Evolutionary conservation across 2,113 vertebrate species (phyloP).

Genomic region (Henicopernis longicauda): DNA sequence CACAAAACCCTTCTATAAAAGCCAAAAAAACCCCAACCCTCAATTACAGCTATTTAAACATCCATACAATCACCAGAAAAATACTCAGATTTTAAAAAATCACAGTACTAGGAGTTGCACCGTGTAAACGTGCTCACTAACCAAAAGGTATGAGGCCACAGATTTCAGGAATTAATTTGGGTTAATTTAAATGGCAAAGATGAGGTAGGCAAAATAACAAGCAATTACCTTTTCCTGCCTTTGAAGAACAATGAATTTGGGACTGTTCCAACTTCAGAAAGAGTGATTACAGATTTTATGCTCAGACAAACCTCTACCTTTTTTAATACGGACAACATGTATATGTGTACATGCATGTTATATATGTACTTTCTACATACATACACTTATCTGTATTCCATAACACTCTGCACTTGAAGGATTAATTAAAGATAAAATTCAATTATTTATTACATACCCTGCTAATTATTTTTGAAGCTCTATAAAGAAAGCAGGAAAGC

Average conservation of each 20-base stretch:
- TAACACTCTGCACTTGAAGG: conserved; percentile 10
- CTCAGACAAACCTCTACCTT: not conserved
- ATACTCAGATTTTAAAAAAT: not conserved
- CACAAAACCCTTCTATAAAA: not conserved
- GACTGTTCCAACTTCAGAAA: conserved; percentile 60
- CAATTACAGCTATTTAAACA: not conserved
- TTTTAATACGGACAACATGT: not conserved
- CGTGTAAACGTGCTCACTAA: not conserved
- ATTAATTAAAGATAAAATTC: conserved; percentile 63
- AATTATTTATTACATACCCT: conserved; percentile 50
- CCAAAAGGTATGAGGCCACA: conserved; percentile 34
- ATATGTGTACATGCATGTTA: not conserved
- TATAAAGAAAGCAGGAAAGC: conserved; percentile 39
- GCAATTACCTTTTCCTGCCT: conserved; percentile 72
- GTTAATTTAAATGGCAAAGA: conserved; percentile 54
- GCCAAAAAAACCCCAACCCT: not conserved
- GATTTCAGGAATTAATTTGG: conserved; percentile 67
- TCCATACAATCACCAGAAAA: not conserved
- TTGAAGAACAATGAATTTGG: conserved; percentile 74
- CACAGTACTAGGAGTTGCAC: not conserved
- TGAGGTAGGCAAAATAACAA: conserved; percentile 66
- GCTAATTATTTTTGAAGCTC: conserved; percentile 59
- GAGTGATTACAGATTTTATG: conserved; percentile 49
- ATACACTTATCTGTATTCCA: not conserved
- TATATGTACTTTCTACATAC: not conserved